Evolutionary conservation across 2,888 invertebrate genomes (phyloP).

Genomic region (Oscheius onirici): DNA sequence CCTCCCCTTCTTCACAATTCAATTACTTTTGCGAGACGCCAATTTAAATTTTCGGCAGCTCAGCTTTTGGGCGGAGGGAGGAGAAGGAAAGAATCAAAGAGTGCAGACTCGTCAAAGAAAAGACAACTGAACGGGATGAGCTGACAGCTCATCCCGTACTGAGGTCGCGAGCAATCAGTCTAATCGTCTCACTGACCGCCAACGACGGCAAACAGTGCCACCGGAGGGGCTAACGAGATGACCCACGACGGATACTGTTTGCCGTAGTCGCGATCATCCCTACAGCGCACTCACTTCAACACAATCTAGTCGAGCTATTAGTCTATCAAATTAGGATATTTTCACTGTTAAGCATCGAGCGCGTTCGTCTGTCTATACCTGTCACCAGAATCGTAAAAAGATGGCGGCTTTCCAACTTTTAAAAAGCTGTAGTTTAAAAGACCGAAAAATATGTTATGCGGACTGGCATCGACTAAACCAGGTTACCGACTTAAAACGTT

Average conservation of each 20-base stretch:
- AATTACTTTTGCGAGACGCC: neutral
- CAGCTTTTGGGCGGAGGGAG: neutral
- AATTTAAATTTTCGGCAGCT: conserved; percentile 15
- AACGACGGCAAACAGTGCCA: conserved; percentile 30
- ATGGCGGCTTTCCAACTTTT: too few relatives aligned
- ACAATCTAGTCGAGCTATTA: conserved; percentile 23
- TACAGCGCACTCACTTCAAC: conserved; percentile 19
- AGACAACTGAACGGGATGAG: conserved; percentile 29
- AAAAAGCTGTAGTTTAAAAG: neutral
- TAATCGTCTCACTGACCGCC: conserved; percentile 33
- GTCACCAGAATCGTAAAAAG: too few relatives aligned
- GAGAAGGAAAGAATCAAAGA: neutral
- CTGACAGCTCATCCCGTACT: conserved; percentile 20
- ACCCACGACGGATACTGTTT: conserved; percentile 29
- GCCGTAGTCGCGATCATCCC: conserved; percentile 29
- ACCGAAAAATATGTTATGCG: too few relatives aligned
- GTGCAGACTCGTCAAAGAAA: conserved; percentile 2
- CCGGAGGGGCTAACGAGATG: conserved; percentile 17
- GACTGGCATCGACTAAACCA: too few relatives aligned
- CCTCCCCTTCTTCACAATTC: neutral
- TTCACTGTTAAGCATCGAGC: too few relatives aligned
- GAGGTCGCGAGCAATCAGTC: conserved; percentile 31
- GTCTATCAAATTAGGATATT: neutral
- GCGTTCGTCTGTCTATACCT: too few relatives aligned
- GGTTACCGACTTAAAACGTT: too few relatives aligned